Base-by-base conservation (phyloP, 2,888 invertebrate genomes). In the Meghimatium bilineatum region DNA sequence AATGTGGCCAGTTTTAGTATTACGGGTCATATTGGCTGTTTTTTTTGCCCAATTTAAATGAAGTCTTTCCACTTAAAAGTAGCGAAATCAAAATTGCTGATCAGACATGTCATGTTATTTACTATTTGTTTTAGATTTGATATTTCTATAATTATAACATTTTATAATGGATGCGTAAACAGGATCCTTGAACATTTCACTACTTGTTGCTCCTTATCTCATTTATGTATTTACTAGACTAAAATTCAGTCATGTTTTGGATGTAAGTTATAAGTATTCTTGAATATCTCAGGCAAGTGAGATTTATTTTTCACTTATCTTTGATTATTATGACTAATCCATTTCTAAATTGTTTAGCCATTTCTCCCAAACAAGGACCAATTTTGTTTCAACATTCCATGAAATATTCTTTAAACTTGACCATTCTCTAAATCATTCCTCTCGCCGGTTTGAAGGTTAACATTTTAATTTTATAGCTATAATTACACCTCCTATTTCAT, bases 391-490 rank as follows among this genome's bases (percentile, higher is more conserved):
- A 26, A 36, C 71, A 36, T 71, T 38, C 71, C 71, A 71, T 38
- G n/a, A n/a, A 2, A 1, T 5, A 38, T 36, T 23, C n/a, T 69
- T 34, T 1, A 10, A 44, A 44, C 20, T 17, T 71, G 36, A 71
- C 36, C 36, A 71, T 38, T 26, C 71, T 26, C n/a, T 71, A 2
- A 38, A 38, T 71, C 71, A 38, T 71, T 38, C 71, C 71, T 71
- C 38, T 66, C 32, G 66, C 66, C 17, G 1, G 5, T 32, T 32
- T 32, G 32, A 12, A 66, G 14, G 20, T 32, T 23, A 14, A 32
- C 26, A 63, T 63, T 17, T 1, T 63, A n/a, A 8, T 63, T 6
- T 63, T 5, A 44, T 44, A 44, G 12, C 5, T 44, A 44, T 44
- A 44, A n/a, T n/a, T n/a, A n/a, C n/a, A n/a, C n/a, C n/a, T n/a